Evolutionary conservation across 1,140 invertebrate genomes (phyloP).

Genomic region (Ladona fulva): DNA sequence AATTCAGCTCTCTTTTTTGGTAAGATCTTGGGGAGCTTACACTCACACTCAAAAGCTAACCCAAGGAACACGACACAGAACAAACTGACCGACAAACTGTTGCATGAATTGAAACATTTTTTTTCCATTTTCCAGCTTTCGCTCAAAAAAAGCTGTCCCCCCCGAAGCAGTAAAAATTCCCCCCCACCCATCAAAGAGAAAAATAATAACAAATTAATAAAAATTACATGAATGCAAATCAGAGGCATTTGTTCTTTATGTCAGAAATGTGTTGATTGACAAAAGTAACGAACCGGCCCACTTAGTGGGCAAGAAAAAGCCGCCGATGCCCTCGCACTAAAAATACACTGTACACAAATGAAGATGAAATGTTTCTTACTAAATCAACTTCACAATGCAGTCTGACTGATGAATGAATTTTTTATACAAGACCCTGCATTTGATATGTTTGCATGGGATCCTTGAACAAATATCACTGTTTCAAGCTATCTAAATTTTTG

Average conservation of each 20-base stretch:
- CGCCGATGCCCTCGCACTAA: background rate
- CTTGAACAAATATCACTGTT: background rate
- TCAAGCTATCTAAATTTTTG: background rate
- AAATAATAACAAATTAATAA: background rate
- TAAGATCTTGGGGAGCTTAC: background rate
- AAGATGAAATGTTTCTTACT: background rate
- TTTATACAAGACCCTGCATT: background rate
- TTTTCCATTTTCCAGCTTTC: slow-evolving; percentile 6
- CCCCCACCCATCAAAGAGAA: background rate
- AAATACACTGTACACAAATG: slow-evolving; percentile 7
- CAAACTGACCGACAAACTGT: background rate
- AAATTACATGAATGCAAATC: slow-evolving; percentile 1
- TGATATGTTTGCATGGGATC: slow-evolving; percentile 15
- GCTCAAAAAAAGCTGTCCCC: too few relatives aligned
- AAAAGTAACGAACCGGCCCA: background rate
- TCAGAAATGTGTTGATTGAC: slow-evolving; percentile 15
- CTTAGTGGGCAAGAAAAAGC: slow-evolving; percentile 12
- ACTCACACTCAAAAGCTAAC: slow-evolving; percentile 2
- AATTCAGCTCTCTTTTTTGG: background rate
- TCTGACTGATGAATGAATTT: slow-evolving; percentile 12
- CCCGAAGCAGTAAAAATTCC: background rate
- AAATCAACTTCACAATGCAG: slow-evolving; percentile 1
- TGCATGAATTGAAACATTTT: slow-evolving; percentile 12
- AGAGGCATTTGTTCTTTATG: slow-evolving; percentile 3
- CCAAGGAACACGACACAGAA: slow-evolving; percentile 14